These are phyloP conservation scores for Lota lota DNA, from an alignment of 2,113 vertebrate genomes.

Conservation along the genomic window DNA sequence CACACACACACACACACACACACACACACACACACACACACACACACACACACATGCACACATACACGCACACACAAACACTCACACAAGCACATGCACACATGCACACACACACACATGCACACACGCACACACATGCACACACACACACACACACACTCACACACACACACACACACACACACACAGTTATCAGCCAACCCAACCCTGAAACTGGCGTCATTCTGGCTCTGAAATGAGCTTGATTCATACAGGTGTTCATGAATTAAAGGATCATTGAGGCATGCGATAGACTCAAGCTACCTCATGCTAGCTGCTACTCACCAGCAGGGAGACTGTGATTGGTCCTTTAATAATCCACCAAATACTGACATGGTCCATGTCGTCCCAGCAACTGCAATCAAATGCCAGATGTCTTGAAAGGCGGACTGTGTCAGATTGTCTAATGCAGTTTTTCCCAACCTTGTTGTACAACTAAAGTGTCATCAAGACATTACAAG, in stretches of 20 bases:
- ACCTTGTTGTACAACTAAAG: too few relatives aligned
- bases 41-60: too few relatives aligned
- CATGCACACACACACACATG: too few relatives aligned
- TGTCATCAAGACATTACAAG: too few relatives aligned
- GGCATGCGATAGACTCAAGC: neutral
- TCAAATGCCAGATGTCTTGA: neutral
- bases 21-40: too few relatives aligned
- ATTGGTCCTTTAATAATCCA: conserved; percentile 80
- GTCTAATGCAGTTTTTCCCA: too few relatives aligned
- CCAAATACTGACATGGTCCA: conserved; percentile 67
- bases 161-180: neutral
- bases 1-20: neutral
- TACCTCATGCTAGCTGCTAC: conserved; percentile 23
- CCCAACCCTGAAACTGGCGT: too few relatives aligned
- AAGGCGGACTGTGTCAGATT: neutral
- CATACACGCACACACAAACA: too few relatives aligned
- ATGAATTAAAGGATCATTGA: neutral
- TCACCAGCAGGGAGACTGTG: conserved; percentile 72
- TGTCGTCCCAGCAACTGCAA: conserved; percentile 78
- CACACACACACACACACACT: conserved; percentile 2
- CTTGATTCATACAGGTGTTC: neutral
- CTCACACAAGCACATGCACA: too few relatives aligned
- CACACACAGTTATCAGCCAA: neutral
- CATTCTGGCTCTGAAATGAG: too few relatives aligned
- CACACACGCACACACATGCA: neutral